Conservation (phyloP, 1,140 invertebrate species). For the Xylocopa sonorina region DNA sequence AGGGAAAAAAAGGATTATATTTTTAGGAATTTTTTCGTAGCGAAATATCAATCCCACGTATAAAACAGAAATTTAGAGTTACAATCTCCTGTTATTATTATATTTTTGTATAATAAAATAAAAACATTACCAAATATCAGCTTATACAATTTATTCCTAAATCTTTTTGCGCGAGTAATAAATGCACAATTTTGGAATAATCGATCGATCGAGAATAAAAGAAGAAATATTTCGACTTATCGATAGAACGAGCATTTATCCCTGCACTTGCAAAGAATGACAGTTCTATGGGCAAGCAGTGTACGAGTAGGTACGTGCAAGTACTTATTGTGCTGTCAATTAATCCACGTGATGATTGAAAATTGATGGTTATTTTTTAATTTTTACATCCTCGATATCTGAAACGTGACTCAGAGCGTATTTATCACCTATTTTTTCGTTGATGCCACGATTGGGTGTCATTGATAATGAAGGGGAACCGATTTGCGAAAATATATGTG, state of each 20-base stretch:
- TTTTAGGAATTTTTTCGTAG: not conserved
- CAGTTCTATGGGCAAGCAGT: constrained; percentile 30
- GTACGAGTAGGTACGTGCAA: constrained; percentile 1
- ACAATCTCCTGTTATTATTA: no score
- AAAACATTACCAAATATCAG: not conserved
- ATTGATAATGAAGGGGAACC: constrained; percentile 19
- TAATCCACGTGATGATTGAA: constrained; percentile 39
- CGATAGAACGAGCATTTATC: constrained; percentile 1
- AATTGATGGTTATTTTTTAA: constrained; percentile 20
- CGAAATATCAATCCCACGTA: not conserved
- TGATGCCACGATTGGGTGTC: constrained; percentile 1
- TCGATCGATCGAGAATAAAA: constrained; percentile 22
- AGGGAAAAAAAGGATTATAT: not conserved
- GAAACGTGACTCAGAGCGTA: not conserved
- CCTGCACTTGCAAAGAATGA: constrained; percentile 18
- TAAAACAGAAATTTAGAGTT: not conserved
- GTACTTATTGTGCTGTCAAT: constrained; percentile 13
- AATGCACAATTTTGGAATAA: not conserved
- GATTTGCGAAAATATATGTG: constrained; percentile 14
- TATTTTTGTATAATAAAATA: no score
- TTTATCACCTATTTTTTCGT: not conserved
- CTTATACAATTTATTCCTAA: no score
- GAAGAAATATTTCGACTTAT: constrained; percentile 22
- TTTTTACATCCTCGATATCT: not conserved
- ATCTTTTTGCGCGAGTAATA: not conserved